Conservation (phyloP, 64 coral and sea anemone genomes). For the Catalaphyllia jardinei region DNA sequence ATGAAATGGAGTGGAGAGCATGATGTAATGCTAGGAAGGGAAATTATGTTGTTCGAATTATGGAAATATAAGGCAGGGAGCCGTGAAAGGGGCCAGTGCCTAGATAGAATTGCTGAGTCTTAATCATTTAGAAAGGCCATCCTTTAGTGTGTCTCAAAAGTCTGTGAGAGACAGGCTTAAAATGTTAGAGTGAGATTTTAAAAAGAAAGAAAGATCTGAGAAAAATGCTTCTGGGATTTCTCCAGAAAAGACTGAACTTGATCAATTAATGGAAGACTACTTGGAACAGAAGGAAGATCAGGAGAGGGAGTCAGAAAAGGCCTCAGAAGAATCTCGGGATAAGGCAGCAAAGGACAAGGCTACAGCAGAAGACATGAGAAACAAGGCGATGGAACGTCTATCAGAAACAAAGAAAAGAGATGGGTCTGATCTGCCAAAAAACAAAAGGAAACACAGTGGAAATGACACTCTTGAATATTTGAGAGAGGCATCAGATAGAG, state of each 20-base stretch:
- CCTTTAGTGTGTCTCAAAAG: constrained; percentile 54
- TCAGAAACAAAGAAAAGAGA: constrained; percentile 55
- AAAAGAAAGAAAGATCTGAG: constrained; percentile 45
- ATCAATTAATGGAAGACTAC: constrained; percentile 55
- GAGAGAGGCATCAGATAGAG: constrained; percentile 51
- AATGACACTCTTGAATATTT: constrained; percentile 60
- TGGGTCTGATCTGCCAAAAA: constrained; percentile 50
- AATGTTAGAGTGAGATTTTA: constrained; percentile 60
- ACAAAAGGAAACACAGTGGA: constrained; percentile 48
- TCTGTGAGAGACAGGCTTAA: constrained; percentile 41
- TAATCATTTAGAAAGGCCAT: constrained; percentile 48
- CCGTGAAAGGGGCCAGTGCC: constrained; percentile 47
- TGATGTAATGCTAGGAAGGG: constrained; percentile 36
- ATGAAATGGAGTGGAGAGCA: constrained; percentile 42
- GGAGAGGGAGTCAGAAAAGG: constrained; percentile 9
- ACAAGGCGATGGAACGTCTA: constrained; percentile 33
- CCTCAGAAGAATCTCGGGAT: constrained; percentile 12
- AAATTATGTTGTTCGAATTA: constrained; percentile 50
- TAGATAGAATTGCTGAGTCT: constrained; percentile 58
- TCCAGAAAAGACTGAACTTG: constrained; percentile 51
- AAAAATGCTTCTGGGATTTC: constrained; percentile 56
- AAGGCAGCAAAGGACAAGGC: constrained; percentile 33
- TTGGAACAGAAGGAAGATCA: constrained; percentile 39
- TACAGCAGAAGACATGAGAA: constrained; percentile 31
- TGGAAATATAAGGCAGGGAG: constrained; percentile 56